phyloP scores from a whole-genome alignment of 2,888 invertebrate species.

The Latrodectus elegans region DNA sequence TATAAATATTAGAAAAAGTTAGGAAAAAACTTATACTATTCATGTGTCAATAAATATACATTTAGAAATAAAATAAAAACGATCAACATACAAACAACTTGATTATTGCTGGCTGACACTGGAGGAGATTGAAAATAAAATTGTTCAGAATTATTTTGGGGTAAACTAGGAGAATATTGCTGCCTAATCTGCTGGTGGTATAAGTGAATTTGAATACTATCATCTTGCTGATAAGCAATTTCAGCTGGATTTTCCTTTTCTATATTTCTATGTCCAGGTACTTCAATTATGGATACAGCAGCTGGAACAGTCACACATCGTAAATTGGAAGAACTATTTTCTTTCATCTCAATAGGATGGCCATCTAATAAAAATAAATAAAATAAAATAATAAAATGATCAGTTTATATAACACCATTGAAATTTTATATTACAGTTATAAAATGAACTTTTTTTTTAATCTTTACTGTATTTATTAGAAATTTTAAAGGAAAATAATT shows the following conservation, averaged over 20 bases:
- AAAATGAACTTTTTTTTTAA: no score
- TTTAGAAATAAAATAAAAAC: neutral
- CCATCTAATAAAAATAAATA: conserved; percentile 26
- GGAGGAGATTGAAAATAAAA: conserved; percentile 38
- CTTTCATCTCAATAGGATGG: conserved; percentile 47
- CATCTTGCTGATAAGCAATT: conserved; percentile 70
- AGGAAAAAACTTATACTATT: no score
- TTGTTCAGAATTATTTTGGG: conserved; percentile 19
- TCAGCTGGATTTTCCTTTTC: conserved; percentile 52
- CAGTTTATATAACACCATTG: neutral
- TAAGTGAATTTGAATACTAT: conserved; percentile 70
- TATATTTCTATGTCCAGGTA: conserved; percentile 35
- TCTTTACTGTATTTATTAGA: no score
- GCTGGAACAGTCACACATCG: conserved; percentile 50
- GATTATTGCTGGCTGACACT: conserved; percentile 12
- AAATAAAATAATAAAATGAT: neutral
- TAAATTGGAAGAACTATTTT: conserved; percentile 19
- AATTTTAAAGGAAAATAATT: no score
- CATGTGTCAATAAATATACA: neutral
- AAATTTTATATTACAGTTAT: neutral
- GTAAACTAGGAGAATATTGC: conserved; percentile 61
- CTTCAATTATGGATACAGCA: conserved; percentile 61
- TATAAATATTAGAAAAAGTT: no score
- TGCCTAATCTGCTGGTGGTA: conserved; percentile 71
- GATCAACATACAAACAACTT: conserved; percentile 26